These are phyloP conservation scores for Luperina nickerlii DNA, from an alignment of 2,888 invertebrate genomes.

Conservation along the genomic window DNA sequence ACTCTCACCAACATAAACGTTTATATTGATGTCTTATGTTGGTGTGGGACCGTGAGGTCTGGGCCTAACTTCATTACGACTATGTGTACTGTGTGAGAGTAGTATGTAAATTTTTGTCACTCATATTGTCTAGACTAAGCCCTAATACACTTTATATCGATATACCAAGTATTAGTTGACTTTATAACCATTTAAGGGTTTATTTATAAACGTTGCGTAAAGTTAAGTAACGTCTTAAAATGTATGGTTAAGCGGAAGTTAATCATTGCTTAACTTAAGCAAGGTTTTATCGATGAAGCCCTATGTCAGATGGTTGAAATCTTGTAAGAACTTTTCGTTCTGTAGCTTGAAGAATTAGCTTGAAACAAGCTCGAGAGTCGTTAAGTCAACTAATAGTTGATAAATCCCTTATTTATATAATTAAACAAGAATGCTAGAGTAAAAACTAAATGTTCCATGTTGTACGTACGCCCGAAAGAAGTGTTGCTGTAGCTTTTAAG, in stretches of 20 bases:
- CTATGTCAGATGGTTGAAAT: not conserved
- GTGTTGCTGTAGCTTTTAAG: constrained; percentile 77
- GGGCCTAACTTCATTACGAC: constrained; percentile 55
- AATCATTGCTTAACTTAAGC: not conserved
- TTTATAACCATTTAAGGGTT: constrained; percentile 7
- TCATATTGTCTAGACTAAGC: constrained; percentile 69
- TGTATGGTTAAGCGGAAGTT: not conserved
- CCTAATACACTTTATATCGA: constrained; percentile 58
- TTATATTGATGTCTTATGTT: constrained; percentile 49
- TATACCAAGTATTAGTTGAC: constrained; percentile 44
- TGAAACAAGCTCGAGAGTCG: not conserved
- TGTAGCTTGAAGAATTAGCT: not conserved
- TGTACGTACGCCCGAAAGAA: constrained; percentile 75
- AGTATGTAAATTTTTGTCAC: constrained; percentile 66
- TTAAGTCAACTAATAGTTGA: constrained; percentile 40
- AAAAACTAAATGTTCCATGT: constrained; percentile 77
- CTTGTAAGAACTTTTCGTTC: constrained; percentile 4
- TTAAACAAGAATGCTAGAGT: constrained; percentile 64
- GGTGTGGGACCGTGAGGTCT: constrained; percentile 49
- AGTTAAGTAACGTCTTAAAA: not conserved
- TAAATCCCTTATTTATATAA: constrained; percentile 49
- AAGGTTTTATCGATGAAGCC: not conserved
- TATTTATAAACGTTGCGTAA: not conserved
- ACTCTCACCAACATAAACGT: constrained; percentile 30
- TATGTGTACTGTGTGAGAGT: constrained; percentile 64